Conservation (phyloP, 1,140 invertebrate species). For the Anagrus nilaparvatae region DNA sequence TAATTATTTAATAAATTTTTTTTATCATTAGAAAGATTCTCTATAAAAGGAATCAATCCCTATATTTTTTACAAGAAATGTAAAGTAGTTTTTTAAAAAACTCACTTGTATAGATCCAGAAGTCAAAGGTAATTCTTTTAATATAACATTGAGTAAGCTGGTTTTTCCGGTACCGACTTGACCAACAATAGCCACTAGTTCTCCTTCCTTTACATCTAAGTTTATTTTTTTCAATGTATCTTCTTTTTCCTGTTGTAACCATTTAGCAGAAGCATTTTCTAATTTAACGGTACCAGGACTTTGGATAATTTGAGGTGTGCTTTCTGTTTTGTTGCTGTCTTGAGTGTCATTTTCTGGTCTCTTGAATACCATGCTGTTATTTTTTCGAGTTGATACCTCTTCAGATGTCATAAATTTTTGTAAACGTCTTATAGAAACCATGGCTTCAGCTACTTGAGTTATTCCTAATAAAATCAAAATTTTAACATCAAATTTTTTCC, state of each 20-base stretch:
- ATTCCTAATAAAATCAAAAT: slow-evolving; percentile 25
- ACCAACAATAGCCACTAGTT: slow-evolving; percentile 64
- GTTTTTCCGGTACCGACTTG: slow-evolving; percentile 70
- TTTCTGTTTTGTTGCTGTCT: background rate
- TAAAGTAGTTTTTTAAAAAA: slow-evolving; percentile 4
- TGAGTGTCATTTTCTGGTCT: slow-evolving; percentile 7
- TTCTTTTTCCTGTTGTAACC: slow-evolving; percentile 30
- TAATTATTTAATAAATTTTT: too few relatives aligned
- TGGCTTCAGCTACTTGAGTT: slow-evolving; percentile 45
- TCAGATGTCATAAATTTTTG: slow-evolving; percentile 54
- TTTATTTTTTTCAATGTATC: slow-evolving; percentile 45
- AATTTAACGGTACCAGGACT: slow-evolving; percentile 22
- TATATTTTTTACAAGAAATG: too few relatives aligned
- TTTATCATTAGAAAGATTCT: too few relatives aligned
- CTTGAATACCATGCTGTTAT: slow-evolving; percentile 10
- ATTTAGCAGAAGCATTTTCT: slow-evolving; percentile 33
- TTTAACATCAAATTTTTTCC: background rate
- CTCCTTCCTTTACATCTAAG: slow-evolving; percentile 49
- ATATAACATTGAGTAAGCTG: slow-evolving; percentile 63
- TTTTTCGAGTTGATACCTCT: slow-evolving; percentile 35
- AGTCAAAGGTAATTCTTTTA: slow-evolving; percentile 58
- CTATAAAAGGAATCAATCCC: too few relatives aligned
- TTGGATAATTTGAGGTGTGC: background rate
- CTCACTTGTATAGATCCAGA: slow-evolving; percentile 39
- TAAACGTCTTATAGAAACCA: slow-evolving; percentile 58